phyloP scores from a whole-genome alignment of 2,113 vertebrate genomes.

The human region DNA sequence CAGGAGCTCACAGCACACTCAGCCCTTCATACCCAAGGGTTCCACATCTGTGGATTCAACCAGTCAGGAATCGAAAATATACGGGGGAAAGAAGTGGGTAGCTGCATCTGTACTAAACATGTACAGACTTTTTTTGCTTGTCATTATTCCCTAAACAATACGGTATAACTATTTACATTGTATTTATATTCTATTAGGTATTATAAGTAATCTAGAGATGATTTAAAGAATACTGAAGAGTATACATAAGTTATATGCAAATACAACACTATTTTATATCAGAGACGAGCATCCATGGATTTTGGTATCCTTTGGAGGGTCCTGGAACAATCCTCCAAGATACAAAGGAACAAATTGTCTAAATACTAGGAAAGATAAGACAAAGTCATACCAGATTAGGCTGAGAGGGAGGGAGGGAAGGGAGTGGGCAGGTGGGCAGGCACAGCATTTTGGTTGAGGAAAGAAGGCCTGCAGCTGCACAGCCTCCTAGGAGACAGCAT shows the following conservation, averaged over 20 bases:
- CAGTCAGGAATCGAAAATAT: not conserved
- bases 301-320: not conserved
- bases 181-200: not conserved
- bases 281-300: not conserved
- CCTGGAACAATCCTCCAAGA: not conserved
- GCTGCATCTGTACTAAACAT: not conserved
- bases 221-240: not conserved
- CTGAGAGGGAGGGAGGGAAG: not conserved
- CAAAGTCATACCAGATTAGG: not conserved
- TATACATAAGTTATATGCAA: not conserved
- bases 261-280: not conserved
- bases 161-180: not conserved
- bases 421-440: not conserved
- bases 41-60: not conserved
- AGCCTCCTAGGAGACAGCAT: not conserved
- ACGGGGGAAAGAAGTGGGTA: not conserved
- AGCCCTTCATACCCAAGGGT: not conserved
- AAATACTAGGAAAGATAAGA: not conserved
- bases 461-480: not conserved
- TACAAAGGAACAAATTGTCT: not conserved
- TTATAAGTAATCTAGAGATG: not conserved
- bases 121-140: not conserved
- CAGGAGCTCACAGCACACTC: not conserved
- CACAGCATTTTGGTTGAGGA: fast-evolving
- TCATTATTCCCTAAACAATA: not conserved